Base-by-base conservation (phyloP, 2,797 vertebrate genomes). In the Lindbergichthys nudifrons region DNA sequence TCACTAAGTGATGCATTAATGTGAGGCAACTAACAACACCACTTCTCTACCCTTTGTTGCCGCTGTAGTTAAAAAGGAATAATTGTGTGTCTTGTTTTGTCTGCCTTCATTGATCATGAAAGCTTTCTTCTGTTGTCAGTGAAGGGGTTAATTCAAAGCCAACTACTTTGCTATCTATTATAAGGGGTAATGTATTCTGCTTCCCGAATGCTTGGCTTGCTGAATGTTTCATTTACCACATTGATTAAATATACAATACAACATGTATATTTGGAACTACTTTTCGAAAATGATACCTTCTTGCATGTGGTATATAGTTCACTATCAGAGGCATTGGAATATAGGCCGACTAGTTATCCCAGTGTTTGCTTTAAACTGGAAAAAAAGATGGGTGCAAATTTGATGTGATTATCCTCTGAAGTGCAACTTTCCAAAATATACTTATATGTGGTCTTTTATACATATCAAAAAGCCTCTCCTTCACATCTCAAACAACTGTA, bases 101-200 rank as follows among this genome's bases (percentile, higher is more conserved):
- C 84, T 94, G 91, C 91, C 88, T 92, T 88, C 88, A 78, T 89
- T 84, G 87, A 87, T 84, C 77, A 86, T 91, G 82, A 84, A 91
- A 86, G 89, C 88, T 84, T 87, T 87, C 91, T 82, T 87, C 88
- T 90, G 88, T 93, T 93, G 87, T 94, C 90, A 93, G 87, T 91
- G 88, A 91, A 88, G 84, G 87, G 84, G 79, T 94, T 93, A 91
- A 88, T 88, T 89, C 92, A 94, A 91, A 92, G 32, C 85, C 92
- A 85, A 62, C 92, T 80, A 64, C 90, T 91, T 89, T 92, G 86
- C 87, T 94, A 73, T 92, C 91, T 94, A 61, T 93, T 87, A 85
- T 90, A 87, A 89, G 83, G 88, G 94, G 93, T 95, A 94, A 95
- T 81, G 93, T 94, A 94, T 93, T 91, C 75, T 89, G 74, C 84